These are phyloP conservation scores for Kuschelorhynchus macadamiae DNA, from an alignment of 2,888 invertebrate genomes.

Conservation along the genomic window DNA sequence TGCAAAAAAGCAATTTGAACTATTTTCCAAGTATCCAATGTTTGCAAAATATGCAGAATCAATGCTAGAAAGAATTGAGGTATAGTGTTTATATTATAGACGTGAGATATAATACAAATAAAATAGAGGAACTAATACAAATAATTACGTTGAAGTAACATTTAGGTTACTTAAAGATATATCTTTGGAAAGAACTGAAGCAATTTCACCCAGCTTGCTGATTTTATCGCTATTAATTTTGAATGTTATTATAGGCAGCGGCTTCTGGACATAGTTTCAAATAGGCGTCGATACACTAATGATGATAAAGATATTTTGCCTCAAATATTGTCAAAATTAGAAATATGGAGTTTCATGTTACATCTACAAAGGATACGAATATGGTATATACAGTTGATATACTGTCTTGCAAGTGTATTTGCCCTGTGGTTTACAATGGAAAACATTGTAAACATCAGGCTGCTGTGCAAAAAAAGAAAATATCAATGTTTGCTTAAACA, in stretches of 20 bases:
- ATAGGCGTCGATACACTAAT: conserved; percentile 3
- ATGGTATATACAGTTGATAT: conserved; percentile 38
- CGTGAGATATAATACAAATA: conserved; percentile 11
- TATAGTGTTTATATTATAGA: conserved; percentile 17
- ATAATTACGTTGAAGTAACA: conserved; percentile 9
- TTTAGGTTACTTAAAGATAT: too few relatives aligned
- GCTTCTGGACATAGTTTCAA: conserved; percentile 24
- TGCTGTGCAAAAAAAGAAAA: conserved; percentile 27
- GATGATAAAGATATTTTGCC: conserved; percentile 21
- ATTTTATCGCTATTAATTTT: conserved; percentile 26
- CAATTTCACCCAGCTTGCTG: too few relatives aligned
- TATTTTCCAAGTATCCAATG: conserved; percentile 14
- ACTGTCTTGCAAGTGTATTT: conserved; percentile 38
- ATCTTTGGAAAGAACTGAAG: too few relatives aligned
- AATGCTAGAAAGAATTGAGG: conserved; percentile 5
- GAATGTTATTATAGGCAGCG: conserved; percentile 22
- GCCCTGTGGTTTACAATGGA: conserved; percentile 30
- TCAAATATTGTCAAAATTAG: conserved; percentile 33
- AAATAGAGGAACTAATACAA: conserved; percentile 22
- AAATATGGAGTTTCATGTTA: conserved; percentile 32
- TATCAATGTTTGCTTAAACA: conserved; percentile 15
- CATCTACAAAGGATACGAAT: conserved; percentile 34
- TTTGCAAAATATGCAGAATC: conserved; percentile 20
- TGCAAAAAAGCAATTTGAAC: conserved; percentile 9
- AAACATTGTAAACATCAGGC: conserved; percentile 31